Percentiles rank a stretch among this genome's conserved stretches.
These are phyloP conservation scores for Epizoanthus scotinus DNA, from an alignment of 92 coral and sea anemone genomes.

Conservation along the genomic window DNA sequence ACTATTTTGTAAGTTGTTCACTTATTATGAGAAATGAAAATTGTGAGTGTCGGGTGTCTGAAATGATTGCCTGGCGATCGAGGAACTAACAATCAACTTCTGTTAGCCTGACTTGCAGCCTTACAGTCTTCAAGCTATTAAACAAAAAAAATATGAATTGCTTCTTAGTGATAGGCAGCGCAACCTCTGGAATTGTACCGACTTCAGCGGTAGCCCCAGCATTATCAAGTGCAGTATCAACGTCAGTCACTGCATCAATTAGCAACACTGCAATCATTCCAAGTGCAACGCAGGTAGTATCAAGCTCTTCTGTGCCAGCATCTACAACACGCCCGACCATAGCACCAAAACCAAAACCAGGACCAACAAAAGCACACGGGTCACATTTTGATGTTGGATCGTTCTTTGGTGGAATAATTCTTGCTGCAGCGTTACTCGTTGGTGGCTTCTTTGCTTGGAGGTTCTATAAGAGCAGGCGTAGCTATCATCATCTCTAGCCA, in stretches of 20 bases:
- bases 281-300: not conserved
- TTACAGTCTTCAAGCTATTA: too few species aligned
- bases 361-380: constrained; percentile 28
- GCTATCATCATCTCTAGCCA: constrained; percentile 87
- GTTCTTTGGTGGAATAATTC: constrained; percentile 92
- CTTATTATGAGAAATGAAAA: too few species aligned
- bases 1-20: too few species aligned
- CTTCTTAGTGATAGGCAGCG: not conserved
- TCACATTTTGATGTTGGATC: constrained; percentile 87
- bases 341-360: constrained; percentile 19
- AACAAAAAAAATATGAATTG: too few species aligned
- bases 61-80: too few species aligned
- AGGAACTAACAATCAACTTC: too few species aligned
- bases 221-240: not conserved
- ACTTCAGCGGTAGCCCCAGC: not conserved
- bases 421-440: constrained; percentile 63
- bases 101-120: too few species aligned
- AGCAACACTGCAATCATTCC: not conserved
- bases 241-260: constrained; percentile 5
- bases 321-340: not conserved
- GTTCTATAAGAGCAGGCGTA: constrained; percentile 79
- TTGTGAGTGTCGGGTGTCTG: too few species aligned
- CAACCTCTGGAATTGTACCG: not conserved
- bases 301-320: not conserved
- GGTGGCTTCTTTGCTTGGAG: constrained; percentile 56